These are phyloP conservation scores for Gila orcuttii DNA, from an alignment of 2,113 vertebrate genomes.

Conservation along the genomic window DNA sequence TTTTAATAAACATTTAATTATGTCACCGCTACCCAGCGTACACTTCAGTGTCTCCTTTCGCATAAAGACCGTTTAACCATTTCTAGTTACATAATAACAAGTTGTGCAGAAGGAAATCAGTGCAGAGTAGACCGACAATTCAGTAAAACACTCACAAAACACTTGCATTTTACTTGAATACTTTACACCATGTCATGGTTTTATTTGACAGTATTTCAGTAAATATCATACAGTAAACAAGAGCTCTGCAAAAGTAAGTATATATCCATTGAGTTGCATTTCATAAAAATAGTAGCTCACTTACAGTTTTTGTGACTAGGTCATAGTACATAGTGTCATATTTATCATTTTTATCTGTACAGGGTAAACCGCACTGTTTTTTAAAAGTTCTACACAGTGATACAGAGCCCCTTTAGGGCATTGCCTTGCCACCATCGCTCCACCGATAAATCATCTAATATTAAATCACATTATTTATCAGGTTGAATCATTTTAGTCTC, in stretches of 20 bases:
- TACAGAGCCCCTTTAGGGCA: slow-evolving; percentile 83
- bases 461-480: background rate
- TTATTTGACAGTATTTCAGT: slow-evolving; percentile 99
- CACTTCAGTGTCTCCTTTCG: slow-evolving; percentile 5
- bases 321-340: slow-evolving; percentile 94
- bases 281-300: slow-evolving; percentile 99
- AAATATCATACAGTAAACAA: slow-evolving; percentile 99
- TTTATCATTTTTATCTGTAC: slow-evolving; percentile 96
- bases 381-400: slow-evolving; percentile 91
- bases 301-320: slow-evolving; percentile 97
- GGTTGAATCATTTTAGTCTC: background rate
- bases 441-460: slow-evolving; percentile 16
- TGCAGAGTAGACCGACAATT: background rate
- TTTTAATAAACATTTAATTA: background rate
- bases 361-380: slow-evolving; percentile 89
- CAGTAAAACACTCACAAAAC: background rate
- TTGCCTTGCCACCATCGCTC: slow-evolving; percentile 77
- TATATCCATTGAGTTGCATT: slow-evolving; percentile 96
- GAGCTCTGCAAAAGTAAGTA: slow-evolving; percentile 99
- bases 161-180: slow-evolving; percentile 44
- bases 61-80: background rate
- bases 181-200: slow-evolving; percentile 89
- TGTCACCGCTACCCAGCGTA: background rate
- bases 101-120: background rate
- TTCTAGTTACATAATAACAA: background rate